These are phyloP conservation scores for Phenganax marumi DNA, from an alignment of 92 coral and sea anemone species.

Conservation along the genomic window DNA sequence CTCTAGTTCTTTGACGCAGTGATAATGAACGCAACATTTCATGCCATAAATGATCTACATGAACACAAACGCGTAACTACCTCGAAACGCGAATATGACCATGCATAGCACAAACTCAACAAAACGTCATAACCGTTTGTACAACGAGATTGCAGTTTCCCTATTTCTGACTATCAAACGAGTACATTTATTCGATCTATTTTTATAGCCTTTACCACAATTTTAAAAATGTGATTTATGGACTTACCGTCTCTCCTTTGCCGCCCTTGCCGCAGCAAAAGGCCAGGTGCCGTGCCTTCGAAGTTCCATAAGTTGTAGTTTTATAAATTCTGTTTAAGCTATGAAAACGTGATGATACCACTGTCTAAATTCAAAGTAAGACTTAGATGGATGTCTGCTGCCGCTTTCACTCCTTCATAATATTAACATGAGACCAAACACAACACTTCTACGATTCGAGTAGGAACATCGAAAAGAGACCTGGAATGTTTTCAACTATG, in stretches of 20 bases:
- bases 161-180: neutral
- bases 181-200: neutral
- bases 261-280: constrained; percentile 9
- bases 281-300: constrained; percentile 24
- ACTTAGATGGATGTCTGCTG: neutral
- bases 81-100: too few relatives aligned
- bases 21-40: too few relatives aligned
- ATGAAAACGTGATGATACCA: neutral
- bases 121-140: too few relatives aligned
- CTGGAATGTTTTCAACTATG: neutral
- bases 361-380: neutral
- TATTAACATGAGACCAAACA: neutral
- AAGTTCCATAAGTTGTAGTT: constrained; percentile 1
- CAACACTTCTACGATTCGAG: neutral
- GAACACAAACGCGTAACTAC: too few relatives aligned
- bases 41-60: too few relatives aligned
- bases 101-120: too few relatives aligned
- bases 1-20: too few relatives aligned
- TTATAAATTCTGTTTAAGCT: neutral
- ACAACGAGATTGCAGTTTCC: too few relatives aligned
- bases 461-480: neutral
- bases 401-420: neutral
- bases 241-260: constrained; percentile 11
- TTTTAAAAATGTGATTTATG: neutral
- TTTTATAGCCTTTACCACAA: neutral